Percentiles rank a stretch among this genome's conserved stretches.
Evolutionary conservation across 2,888 invertebrate species (phyloP).

Genomic region (Hirtodrosophila confusa): DNA sequence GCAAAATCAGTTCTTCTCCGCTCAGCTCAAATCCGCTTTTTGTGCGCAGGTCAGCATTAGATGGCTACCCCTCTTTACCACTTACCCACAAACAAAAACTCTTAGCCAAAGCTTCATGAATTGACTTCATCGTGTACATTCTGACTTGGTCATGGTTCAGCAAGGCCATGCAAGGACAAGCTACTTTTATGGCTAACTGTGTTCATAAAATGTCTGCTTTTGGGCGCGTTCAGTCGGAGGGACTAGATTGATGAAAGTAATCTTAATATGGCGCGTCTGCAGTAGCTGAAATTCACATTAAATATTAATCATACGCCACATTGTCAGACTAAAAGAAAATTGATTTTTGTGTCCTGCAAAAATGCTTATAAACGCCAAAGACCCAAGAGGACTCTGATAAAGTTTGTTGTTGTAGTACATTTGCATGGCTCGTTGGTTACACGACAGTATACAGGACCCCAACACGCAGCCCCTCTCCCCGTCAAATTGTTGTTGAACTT

Average conservation of each 20-base stretch:
- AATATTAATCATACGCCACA: slow-evolving; percentile 33
- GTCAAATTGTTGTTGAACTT: slow-evolving; percentile 15
- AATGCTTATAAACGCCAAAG: not conserved
- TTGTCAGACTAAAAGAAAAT: not conserved
- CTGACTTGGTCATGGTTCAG: too few relatives aligned
- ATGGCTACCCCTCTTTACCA: too few relatives aligned
- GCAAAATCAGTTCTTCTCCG: too few relatives aligned
- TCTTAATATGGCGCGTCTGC: slow-evolving; percentile 15
- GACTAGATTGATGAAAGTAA: slow-evolving; percentile 20
- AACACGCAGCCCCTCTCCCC: not conserved
- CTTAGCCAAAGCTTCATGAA: too few relatives aligned
- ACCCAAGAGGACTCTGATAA: not conserved
- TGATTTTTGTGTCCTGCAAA: not conserved
- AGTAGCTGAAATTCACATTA: slow-evolving; percentile 13
- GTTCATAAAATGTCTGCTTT: too few relatives aligned
- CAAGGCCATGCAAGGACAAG: too few relatives aligned
- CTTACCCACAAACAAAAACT: too few relatives aligned
- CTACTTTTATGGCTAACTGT: too few relatives aligned
- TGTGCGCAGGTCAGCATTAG: too few relatives aligned
- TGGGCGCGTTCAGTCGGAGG: not conserved
- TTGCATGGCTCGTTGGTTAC: not conserved
- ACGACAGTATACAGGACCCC: not conserved
- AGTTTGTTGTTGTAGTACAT: not conserved
- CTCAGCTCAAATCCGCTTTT: too few relatives aligned
- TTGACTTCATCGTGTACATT: too few relatives aligned